Evolutionary conservation across 1,140 invertebrate genomes (phyloP).

Genomic region (Dendrolimus punctatus): DNA sequence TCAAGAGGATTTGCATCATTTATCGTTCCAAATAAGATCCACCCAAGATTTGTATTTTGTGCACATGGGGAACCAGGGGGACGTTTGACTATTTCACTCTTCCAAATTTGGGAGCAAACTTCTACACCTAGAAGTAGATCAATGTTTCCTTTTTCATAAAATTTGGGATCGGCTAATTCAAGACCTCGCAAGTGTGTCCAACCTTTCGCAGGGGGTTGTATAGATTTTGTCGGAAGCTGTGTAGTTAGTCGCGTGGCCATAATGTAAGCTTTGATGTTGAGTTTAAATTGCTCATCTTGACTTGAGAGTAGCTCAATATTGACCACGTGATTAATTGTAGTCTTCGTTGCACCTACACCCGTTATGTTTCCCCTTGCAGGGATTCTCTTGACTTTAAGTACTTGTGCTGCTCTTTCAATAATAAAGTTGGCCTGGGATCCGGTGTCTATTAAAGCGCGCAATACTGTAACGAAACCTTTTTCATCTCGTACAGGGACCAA

Average conservation of each 20-base stretch:
- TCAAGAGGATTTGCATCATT: conserved; percentile 2
- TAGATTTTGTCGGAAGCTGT: conserved; percentile 20
- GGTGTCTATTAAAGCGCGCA: conserved; percentile 16
- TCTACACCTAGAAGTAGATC: conserved; percentile 28
- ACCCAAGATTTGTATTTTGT: conserved; percentile 32
- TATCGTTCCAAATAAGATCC: conserved; percentile 31
- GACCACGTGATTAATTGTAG: conserved; percentile 13
- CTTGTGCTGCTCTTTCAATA: conserved; percentile 11
- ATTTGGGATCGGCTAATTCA: conserved; percentile 24
- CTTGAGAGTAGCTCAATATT: conserved; percentile 14
- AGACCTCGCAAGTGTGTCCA: conserved; percentile 26
- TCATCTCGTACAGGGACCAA: conserved; percentile 11
- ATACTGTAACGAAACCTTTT: conserved; percentile 7
- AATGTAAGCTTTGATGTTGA: conserved; percentile 16
- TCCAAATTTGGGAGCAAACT: conserved; percentile 24
- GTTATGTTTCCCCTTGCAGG: conserved; percentile 8
- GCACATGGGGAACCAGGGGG: conserved; percentile 23
- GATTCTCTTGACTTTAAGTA: conserved; percentile 10
- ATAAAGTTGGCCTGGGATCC: conserved; percentile 19
- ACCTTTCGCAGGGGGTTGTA: conserved; percentile 8
- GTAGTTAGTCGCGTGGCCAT: conserved; percentile 27
- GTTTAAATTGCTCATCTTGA: conserved; percentile 17
- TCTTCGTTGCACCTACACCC: conserved; percentile 13
- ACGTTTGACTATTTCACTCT: conserved; percentile 21
- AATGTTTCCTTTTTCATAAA: conserved; percentile 16